Evolutionary conservation across 2,888 invertebrate species (phyloP).

Genomic region (Salpingus planirostris): DNA sequence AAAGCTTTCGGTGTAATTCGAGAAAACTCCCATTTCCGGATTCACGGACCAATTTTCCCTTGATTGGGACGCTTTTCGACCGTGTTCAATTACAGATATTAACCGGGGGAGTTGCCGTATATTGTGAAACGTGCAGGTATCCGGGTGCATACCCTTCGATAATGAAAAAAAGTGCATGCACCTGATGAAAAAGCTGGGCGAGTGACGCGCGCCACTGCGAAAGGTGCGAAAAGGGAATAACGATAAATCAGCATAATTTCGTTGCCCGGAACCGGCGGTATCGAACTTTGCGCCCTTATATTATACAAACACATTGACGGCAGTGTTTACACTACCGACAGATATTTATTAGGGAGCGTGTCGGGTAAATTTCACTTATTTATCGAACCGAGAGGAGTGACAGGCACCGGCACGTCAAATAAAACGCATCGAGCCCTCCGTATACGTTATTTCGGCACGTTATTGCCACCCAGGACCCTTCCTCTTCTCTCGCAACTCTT

Average conservation of each 20-base stretch:
- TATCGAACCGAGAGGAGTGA: conserved; percentile 20
- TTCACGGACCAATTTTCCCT: conserved; percentile 26
- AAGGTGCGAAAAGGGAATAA: too few relatives aligned
- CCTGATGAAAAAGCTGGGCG: too few relatives aligned
- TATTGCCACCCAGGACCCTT: not conserved
- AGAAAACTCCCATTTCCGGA: conserved; percentile 29
- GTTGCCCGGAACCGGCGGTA: conserved; percentile 3
- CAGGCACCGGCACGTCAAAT: conserved; percentile 17
- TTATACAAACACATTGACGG: conserved; percentile 9
- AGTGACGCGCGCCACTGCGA: too few relatives aligned
- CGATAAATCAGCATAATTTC: conserved; percentile 10
- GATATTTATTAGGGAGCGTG: conserved; percentile 29
- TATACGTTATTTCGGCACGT: conserved; percentile 2
- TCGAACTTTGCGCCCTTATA: too few relatives aligned
- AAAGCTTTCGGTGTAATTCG: conserved; percentile 26
- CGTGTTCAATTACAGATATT: conserved; percentile 21
- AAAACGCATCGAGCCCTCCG: conserved; percentile 5
- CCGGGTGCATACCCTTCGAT: too few relatives aligned
- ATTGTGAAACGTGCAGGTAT: not conserved
- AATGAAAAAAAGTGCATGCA: too few relatives aligned
- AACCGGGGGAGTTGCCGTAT: conserved; percentile 3
- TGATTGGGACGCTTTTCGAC: conserved; percentile 22
- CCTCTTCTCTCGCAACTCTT: not conserved
- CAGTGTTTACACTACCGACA: conserved; percentile 19
- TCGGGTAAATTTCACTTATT: conserved; percentile 30